These are phyloP conservation scores for Eriocheir sinensis DNA, from an alignment of 1,140 invertebrate species.

Conservation along the genomic window DNA sequence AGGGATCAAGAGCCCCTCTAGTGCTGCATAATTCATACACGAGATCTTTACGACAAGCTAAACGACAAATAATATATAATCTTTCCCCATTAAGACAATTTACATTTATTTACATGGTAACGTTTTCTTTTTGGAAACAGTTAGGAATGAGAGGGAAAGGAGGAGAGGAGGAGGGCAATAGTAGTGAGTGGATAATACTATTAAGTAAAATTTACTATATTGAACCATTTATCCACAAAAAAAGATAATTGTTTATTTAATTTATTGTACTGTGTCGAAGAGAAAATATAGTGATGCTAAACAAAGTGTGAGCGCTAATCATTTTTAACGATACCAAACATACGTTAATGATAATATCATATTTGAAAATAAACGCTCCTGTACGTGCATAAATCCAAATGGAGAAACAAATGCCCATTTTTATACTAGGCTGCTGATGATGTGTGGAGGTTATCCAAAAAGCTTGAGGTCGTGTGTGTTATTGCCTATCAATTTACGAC, in stretches of 20 bases:
- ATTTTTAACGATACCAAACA: too few relatives aligned
- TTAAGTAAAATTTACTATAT: not conserved
- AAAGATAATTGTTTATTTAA: too few relatives aligned
- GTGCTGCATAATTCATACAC: conserved; percentile 16
- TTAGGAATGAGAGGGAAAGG: not conserved
- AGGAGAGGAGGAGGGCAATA: not conserved
- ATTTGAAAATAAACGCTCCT: too few relatives aligned
- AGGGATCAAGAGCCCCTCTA: not conserved
- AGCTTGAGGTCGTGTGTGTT: not conserved
- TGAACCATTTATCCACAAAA: not conserved
- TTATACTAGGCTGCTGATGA: not conserved
- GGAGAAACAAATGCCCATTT: not conserved
- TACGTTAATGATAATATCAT: too few relatives aligned
- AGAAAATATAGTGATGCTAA: too few relatives aligned
- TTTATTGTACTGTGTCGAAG: too few relatives aligned
- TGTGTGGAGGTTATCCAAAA: conserved; percentile 2
- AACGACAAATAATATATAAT: not conserved
- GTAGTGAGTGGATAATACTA: not conserved
- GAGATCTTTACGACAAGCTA: not conserved
- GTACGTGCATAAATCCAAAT: too few relatives aligned
- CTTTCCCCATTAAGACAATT: conserved; percentile 6
- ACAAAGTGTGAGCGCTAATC: too few relatives aligned
- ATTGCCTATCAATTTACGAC: conserved; percentile 13
- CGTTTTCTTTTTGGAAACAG: not conserved
- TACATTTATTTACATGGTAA: not conserved